These are phyloP conservation scores for Clinocottus analis DNA, from an alignment of 2,113 vertebrate genomes.

Conservation along the genomic window DNA sequence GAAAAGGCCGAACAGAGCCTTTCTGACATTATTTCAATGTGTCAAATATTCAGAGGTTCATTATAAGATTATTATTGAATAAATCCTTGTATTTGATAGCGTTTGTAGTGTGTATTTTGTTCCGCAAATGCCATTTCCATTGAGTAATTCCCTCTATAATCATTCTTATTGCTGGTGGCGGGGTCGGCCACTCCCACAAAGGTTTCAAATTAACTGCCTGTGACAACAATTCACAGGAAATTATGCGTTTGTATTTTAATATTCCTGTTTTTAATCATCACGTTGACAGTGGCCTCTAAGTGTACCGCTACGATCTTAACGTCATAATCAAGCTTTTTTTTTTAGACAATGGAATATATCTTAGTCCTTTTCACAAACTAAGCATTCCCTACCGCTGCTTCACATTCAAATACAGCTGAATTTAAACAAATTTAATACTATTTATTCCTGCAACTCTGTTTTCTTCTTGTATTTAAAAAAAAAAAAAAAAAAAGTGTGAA, in stretches of 20 bases:
- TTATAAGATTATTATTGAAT: not conserved
- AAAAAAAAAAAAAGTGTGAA: not conserved
- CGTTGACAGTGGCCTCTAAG: not conserved
- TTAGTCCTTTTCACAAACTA: too few relatives aligned
- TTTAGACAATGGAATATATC: too few relatives aligned
- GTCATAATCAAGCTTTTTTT: not conserved
- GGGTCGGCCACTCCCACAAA: not conserved
- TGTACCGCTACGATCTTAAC: not conserved
- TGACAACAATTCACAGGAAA: too few relatives aligned
- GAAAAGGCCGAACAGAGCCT: not conserved
- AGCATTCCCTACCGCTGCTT: too few relatives aligned
- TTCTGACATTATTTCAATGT: slow-evolving; percentile 5
- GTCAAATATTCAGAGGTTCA: not conserved
- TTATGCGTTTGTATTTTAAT: not conserved
- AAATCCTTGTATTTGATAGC: not conserved
- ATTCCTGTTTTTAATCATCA: not conserved
- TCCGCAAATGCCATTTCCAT: not conserved
- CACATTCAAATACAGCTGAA: not conserved
- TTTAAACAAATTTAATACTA: not conserved
- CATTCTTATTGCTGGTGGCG: too few relatives aligned
- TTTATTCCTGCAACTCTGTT: not conserved
- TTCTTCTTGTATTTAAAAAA: not conserved
- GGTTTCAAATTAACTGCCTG: too few relatives aligned
- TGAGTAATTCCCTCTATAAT: not conserved
- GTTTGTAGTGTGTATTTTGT: not conserved